Base-by-base conservation (phyloP, 2,797 vertebrate species). In the Lacerta viridis region DNA sequence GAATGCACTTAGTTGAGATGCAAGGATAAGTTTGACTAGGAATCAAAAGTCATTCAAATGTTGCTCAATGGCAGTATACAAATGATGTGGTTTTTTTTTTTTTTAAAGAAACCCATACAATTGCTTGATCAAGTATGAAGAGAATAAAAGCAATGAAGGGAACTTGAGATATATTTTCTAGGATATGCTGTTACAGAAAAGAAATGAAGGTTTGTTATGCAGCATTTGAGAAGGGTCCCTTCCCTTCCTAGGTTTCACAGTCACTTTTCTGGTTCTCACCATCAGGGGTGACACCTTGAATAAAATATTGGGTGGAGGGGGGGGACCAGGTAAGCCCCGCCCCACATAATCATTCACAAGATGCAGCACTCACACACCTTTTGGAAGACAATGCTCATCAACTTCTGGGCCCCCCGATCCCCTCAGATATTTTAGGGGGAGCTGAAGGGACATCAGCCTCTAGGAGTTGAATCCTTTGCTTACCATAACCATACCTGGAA, bases 31-130 rank as follows among this genome's bases (percentile, higher is more conserved):
- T 66, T 20, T 87, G 80, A 46, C 85, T 87, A 71, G 84, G 85
- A 88, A 20, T 71, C 50, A 46, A 72, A 84, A 87, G 15, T 17
- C 79, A 64, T 85, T 90, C 36, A 7, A 36, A 46, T 84, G 81
- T 74, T 80, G 33, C 55, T 66, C 74, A 84, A 78, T 36, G 0
- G n/a, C 27, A 80, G 18, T 46, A 50, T 64, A 43, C 29, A 79
- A 61, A 33, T 36, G 29, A 84, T 33, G 33, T 33, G n/a, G n/a
- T n/a, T n/a, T n/a, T 29, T 61, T 77, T 81, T 72, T 27, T 39
- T 39, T 41, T 50, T 13, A 39, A 79, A 84, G 43, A 55, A 55
- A 55, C 50, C 50, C 13, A 0, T 33, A 71, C 46, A 59, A 13
- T 59, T 80, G 33, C 25, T 72, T 36, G 59, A 72, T 61, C 68